A percentile compares a stretch with the other conserved stretches of the same genome.
These are phyloP conservation scores for Pollachius pollachius DNA, from an alignment of 2,113 vertebrate genomes.

Conservation along the genomic window DNA sequence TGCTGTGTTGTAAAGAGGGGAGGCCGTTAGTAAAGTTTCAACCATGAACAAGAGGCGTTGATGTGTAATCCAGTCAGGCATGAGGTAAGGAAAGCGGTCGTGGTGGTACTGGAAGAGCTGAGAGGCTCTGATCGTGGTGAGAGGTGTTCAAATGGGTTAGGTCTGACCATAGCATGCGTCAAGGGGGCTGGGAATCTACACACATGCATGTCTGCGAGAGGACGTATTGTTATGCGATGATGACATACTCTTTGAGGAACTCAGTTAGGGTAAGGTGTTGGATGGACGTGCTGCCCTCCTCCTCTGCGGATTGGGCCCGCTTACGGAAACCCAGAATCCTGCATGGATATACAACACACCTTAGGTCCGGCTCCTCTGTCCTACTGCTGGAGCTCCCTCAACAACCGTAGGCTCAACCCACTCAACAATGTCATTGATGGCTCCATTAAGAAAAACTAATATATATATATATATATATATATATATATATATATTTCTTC, in stretches of 20 bases:
- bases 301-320: constrained; percentile 76
- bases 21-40: constrained; percentile 12
- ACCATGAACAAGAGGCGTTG: no score
- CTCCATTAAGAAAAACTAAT: no score
- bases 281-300: constrained; percentile 70
- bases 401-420: no score
- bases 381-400: neutral
- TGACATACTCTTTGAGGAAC: constrained; percentile 80
- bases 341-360: constrained; percentile 72
- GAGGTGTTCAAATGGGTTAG: constrained; percentile 44
- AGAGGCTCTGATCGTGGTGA: neutral
- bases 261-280: constrained; percentile 77
- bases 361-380: constrained; percentile 45
- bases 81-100: no score
- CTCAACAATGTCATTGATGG: no score
- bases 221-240: constrained; percentile 35
- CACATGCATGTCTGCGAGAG: constrained; percentile 52
- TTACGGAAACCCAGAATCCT: constrained; percentile 79
- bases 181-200: constrained; percentile 1
- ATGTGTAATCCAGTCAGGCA: no score
- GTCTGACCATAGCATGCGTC: constrained; percentile 5
- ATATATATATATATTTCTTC: no score
- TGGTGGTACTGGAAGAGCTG: constrained; percentile 3
- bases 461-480: no score
- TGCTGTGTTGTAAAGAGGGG: neutral